Evolutionary conservation across 2,797 vertebrate genomes (phyloP), one percentile per base, ranked within the genome.

Genomic region (Acrossocheilus wenchowensis): DNA sequence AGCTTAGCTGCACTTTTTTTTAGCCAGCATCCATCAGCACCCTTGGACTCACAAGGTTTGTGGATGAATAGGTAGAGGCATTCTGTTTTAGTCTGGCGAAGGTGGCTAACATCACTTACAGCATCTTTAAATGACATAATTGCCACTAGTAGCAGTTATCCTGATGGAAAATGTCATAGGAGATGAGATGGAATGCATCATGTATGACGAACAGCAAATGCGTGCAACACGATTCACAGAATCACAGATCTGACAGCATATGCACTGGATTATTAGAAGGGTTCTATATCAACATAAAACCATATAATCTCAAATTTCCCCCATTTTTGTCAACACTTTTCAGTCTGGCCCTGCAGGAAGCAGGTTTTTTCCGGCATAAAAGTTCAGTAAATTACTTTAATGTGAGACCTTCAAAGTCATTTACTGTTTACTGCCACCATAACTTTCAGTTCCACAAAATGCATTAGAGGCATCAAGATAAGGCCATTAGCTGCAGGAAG

Each of bases 401-500:
- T 79, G 68, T 62, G 75, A 62, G 50, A 72, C 83, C 66, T 79
- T 79, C 75, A 60, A 79, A 79, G 64, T 72, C 39, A 78, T 57
- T 23, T 71, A 45, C 39, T 62, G 77, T 85, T 85, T 60, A 79
- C 75, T 48, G 66, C 66, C 84, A 62, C 64, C 77, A 80, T 80
- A 71, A 71, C 64, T 71, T 48, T 34, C 36, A 71, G 48, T 57
- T 85, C 74, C 75, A 79, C 64, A 69, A 48, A 52, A 82, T 86
- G 83, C 54, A 68, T 39, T 80, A 78, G 87, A 77, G 83, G 83
- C 66, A 86, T 81, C 43, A 30, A 81, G 52, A 86, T 66, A 62
- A 81, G 54, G 41, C 14, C 57, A 82, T 73, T 81, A 81, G 45
- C n/a, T 14, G 30, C 36, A 48, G 36, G 50, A 52, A 75, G 19